Base-by-base conservation (phyloP, 2,888 invertebrate species). In the Nycteola revayana region DNA sequence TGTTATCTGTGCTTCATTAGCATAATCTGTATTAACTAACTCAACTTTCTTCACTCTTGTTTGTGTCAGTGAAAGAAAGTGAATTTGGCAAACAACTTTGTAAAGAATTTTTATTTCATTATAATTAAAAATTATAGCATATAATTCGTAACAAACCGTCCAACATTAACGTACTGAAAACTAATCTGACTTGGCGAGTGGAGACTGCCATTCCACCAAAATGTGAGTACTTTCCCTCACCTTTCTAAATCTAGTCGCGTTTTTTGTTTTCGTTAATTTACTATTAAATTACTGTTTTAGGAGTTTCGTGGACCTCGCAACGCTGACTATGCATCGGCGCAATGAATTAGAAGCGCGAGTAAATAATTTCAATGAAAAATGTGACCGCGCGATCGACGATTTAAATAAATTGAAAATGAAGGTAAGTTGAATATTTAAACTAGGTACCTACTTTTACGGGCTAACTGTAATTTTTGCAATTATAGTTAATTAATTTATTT, bases 301-400 rank as follows among this genome's bases (percentile, higher is more conserved):
- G 87, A 88, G 87, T 68, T 85, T 75, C 42, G 63, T 86, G 24
- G 80, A 85, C 37, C 65, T 87, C 3, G 83, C 80, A 9, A 81
- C 80, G 22, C 44, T 86, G 43, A 75, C 86, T 3, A 48, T 80
- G 42, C 82, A 85, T 48, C 73, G 85, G 8, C 73, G 77, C n/a
- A 71, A 72, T 36, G 87, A 86, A 42, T 57, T 87, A 55, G 83
- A 82, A 58, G 60, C 57, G n/a, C 68, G 86, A 45, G 71, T 82
- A 28, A 69, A 71, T 24, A 45, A 51, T 2, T 81, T 87, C 44
- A 36, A 67, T 4, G 60, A 66, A 25, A 86, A 82, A 78, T 85
- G 86, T 58, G 82, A 84, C 40, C 62, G 59, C 25, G 79, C 83
- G 1, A 64, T 78, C 8, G 60, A 62, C 1, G 67, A 81, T 39